Base-by-base conservation (phyloP, 2,888 invertebrate species). In the Hofmannophila pseudospretella region DNA sequence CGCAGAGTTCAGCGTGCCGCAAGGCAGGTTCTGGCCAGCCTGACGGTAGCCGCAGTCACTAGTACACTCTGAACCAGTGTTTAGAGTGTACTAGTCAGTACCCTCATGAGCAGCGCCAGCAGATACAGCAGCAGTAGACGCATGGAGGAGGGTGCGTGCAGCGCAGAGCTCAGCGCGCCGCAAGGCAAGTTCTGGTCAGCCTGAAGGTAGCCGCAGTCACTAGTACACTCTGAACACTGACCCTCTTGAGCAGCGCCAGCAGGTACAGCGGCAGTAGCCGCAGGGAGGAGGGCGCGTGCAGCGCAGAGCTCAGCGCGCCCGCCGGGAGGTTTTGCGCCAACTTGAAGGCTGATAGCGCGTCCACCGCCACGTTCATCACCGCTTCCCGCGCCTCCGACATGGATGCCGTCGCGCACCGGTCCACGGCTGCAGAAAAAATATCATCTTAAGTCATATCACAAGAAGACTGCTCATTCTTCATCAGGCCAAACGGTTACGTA, bases 301-400 rank as follows among this genome's bases (percentile, higher is more conserved):
- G 88, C 32, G 93, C 90, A 3, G 61, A 32, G 47, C 48, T 38
- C 41, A 41, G 50, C 4, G 77, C 55, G 25, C 88, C 88, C 25
- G 82, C 79, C 26, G 90, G 90, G 64, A 91, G 73, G 82, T 92
- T 92, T 69, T 90, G 89, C 23, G 85, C 65, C n/a, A 86, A 69
- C 1, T 72, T 62, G 63, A 77, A 75, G 16, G 85, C 78, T 0
- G 70, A 65, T 10, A 84, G 55, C 45, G 95, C 93, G 88, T 99
- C 99, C 40, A 97, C 92, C 0, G 94, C 96, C 13, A 96, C 97
- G 84, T 98, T 99, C 52, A 97, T 94, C 38, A 99, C 91, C 7
- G 99, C 99, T 73, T 99, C 99, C 27, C 98, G 89, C 0, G 99
- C 98, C 77, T 99, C 99, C 4, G 93, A 88, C 66, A 99, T 86